Evolutionary conservation across 2,797 vertebrate genomes (phyloP), one percentile per base, ranked within the genome.

Genomic region (Protonibea diacanthus): DNA sequence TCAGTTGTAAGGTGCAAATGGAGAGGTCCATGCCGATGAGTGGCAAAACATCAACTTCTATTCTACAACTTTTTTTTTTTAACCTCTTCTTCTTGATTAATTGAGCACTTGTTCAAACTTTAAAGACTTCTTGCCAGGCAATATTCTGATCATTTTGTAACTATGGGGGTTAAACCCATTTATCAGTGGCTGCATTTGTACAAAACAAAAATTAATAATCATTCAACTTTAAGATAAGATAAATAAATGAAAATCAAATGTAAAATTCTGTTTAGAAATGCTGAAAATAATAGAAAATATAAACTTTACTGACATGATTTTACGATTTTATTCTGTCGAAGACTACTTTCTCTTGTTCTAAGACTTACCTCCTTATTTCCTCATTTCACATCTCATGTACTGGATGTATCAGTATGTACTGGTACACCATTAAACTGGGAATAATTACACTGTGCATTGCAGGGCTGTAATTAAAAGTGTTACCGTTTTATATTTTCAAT

Each of bases 81-180:
- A 8, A 38, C n/a, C 71, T 56, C 42, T 44, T 40, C 47, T 45
- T 48, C 47, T 63, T 75, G 55, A 75, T 45, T 74, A 2, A 51
- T 38, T 60, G 56, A 71, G 21, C 33, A 60, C 20, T 49, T 49
- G 44, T 51, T 57, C 27, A 65, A 51, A 65, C 45, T 23, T 20
- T 56, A 33, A 64, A 65, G 14, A 17, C n/a, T 45, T 55, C 70
- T 33, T 40, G 20, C 49, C 48, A 45, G 49, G 23, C 58, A 17
- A 55, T 29, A 21, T 53, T 44, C 21, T 52, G 10, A 74, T 60
- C 10, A 60, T 10, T 29, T 42, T 15, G 15, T 20, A 42, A 4
- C 21, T n/a, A 4, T 29, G 23, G 17, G n/a, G 45, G 5, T 58
- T 53, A 29, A 3, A 52, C 53, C 40, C 3, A 62, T 12, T 42